Percentiles rank a stretch among this genome's conserved stretches.
These are phyloP conservation scores for Stigmatopora argus DNA, from an alignment of 2,113 vertebrate genomes.

Conservation along the genomic window DNA sequence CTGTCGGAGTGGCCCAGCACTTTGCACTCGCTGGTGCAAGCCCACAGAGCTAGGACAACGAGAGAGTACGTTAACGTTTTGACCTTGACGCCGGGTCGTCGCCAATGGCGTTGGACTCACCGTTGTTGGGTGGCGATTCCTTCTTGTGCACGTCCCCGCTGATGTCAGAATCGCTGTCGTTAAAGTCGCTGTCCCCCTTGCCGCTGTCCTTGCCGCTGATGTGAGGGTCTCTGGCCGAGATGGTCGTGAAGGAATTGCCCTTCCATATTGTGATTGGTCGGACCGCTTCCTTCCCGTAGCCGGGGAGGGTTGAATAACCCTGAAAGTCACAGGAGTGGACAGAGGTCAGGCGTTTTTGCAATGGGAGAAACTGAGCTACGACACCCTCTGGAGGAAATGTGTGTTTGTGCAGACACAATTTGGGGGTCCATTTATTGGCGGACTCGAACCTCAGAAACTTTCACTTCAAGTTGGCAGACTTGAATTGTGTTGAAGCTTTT, in stretches of 20 bases:
- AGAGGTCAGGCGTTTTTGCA: too few species aligned
- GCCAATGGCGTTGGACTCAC: slow-evolving; percentile 69
- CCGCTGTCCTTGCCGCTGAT: slow-evolving; percentile 98
- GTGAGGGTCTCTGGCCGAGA: slow-evolving; percentile 84
- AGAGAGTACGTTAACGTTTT: background rate
- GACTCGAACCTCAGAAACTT: too few species aligned
- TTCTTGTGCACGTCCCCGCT: slow-evolving; percentile 90
- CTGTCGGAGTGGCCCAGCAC: slow-evolving; percentile 92
- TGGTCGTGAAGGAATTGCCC: slow-evolving; percentile 90
- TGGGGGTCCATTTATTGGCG: too few species aligned
- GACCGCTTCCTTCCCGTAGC: slow-evolving; percentile 79
- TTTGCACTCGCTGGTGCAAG: slow-evolving; percentile 93
- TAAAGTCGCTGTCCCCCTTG: slow-evolving; percentile 97
- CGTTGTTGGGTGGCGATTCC: slow-evolving; percentile 80
- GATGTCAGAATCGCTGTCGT: slow-evolving; percentile 94
- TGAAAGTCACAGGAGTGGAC: slow-evolving; percentile 42
- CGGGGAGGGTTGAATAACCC: slow-evolving; percentile 79
- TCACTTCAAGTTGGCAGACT: too few species aligned
- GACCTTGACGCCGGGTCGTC: background rate
- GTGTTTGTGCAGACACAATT: too few species aligned
- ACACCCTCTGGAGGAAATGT: too few species aligned
- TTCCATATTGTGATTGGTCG: slow-evolving; percentile 90
- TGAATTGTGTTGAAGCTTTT: too few species aligned
- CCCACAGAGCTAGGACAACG: slow-evolving; percentile 82
- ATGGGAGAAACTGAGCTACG: too few species aligned